Conservation (phyloP, 2,113 vertebrate genomes). For the Neopipo cinnamomea region DNA sequence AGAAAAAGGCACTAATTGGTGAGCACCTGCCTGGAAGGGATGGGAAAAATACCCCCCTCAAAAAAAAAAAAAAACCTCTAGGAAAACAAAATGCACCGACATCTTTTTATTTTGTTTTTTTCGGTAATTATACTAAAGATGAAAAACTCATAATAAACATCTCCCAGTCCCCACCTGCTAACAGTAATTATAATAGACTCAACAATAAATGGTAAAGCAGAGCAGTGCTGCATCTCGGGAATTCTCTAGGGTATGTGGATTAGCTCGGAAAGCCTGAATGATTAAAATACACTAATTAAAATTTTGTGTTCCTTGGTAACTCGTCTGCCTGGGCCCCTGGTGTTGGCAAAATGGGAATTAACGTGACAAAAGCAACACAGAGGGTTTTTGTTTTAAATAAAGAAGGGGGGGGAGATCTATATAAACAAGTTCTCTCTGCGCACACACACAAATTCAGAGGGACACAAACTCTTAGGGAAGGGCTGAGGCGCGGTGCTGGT, state of each 20-base stretch:
- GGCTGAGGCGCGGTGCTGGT: slow-evolving; percentile 12
- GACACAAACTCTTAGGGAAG: slow-evolving; percentile 74
- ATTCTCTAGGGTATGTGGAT: slow-evolving; percentile 99
- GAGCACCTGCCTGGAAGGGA: slow-evolving; percentile 68
- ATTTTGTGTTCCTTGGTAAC: slow-evolving; percentile 99
- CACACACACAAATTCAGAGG: slow-evolving; percentile 55
- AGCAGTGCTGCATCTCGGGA: slow-evolving; percentile 99
- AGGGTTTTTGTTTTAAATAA: slow-evolving; percentile 94
- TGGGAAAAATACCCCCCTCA: slow-evolving; percentile 28
- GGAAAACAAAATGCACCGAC: slow-evolving; percentile 96
- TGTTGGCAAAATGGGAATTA: slow-evolving; percentile 99
- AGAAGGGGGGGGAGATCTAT: slow-evolving; percentile 86
- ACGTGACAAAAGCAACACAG: slow-evolving; percentile 99
- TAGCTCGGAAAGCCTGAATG: slow-evolving; percentile 99
- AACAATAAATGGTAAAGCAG: slow-evolving; percentile 99
- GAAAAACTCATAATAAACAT: slow-evolving; percentile 99
- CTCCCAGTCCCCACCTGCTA: slow-evolving; percentile 99
- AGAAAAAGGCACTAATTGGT: slow-evolving; percentile 57
- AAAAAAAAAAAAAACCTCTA: slow-evolving; percentile 86
- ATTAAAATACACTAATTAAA: slow-evolving; percentile 99
- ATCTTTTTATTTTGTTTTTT: slow-evolving; percentile 98
- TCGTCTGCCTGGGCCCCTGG: slow-evolving; percentile 99
- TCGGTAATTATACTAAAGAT: slow-evolving; percentile 99
- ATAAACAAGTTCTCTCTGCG: slow-evolving; percentile 89
- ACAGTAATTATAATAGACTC: slow-evolving; percentile 99